Base-by-base conservation (phyloP, 2,797 vertebrate species). In the Chaunax sp. region DNA sequence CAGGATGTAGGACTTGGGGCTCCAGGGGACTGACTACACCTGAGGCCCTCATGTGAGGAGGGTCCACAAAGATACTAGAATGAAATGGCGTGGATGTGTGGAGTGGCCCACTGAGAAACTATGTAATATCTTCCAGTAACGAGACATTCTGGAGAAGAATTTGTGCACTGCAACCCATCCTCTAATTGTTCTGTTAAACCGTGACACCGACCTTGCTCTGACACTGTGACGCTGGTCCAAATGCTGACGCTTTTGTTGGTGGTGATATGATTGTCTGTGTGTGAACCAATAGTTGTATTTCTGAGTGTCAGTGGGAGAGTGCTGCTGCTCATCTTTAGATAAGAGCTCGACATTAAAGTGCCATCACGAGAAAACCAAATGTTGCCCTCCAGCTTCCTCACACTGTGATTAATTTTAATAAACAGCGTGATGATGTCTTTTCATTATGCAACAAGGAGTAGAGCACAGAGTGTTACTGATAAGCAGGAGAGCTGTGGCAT, bases 391-490 rank as follows among this genome's bases (percentile, higher is more conserved):
- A 23, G 51, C 50, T 44, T n/a, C 26, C 1, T 3, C 10, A 57
- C 23, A 25, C 49, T 15, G 16, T 2, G 6, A 19, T 44, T 41
- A 52, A 64, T 22, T 20, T 44, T 44, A 47, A 64, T 56, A 18
- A 59, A 40, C 14, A 5, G 0, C 6, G 13, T 41, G n/a, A 72
- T 79, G 22, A 38, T 20, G 55, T 11, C 9, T 44, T 49, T 43
- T 60, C n/a, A 22, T 70, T 53, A 78, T 66, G 55, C 55, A 22
- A 11, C 9, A 4, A 37, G 59, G 30, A 44, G 40, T 1, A 38
- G 68, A 74, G 66, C 70, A 77, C 82, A 73, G 20, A 0, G 49
- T 75, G 82, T 78, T 19, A 43, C 55, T 53, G 64, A 67, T 57
- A 22, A 38, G 49, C 4, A 19, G 18, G 41, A 43, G 53, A 63